These are phyloP conservation scores for Pollenia angustigena DNA, from an alignment of 2,888 invertebrate species.

Conservation along the genomic window DNA sequence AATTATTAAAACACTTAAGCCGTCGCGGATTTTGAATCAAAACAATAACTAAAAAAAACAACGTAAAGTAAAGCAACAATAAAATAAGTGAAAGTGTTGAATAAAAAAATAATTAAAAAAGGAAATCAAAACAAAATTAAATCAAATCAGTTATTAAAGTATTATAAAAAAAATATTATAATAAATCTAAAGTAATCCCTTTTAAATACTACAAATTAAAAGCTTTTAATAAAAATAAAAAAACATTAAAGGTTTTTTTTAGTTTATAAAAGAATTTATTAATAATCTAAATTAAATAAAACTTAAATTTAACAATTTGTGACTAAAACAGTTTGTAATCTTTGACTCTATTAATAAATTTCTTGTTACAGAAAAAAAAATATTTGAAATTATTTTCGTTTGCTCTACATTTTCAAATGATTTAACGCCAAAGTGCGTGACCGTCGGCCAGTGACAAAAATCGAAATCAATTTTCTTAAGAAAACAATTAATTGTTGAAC, in stretches of 20 bases:
- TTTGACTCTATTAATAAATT: not conserved
- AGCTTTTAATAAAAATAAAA: constrained; percentile 13
- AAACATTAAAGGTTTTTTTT: not conserved
- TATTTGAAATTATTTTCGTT: not conserved
- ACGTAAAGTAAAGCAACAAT: constrained; percentile 51
- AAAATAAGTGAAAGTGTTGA: constrained; percentile 68
- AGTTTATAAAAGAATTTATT: constrained; percentile 70
- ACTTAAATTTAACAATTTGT: constrained; percentile 15
- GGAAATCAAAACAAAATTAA: constrained; percentile 54
- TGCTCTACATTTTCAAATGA: constrained; percentile 70
- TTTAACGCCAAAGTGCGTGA: constrained; percentile 78
- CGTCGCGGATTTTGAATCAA: constrained; percentile 78
- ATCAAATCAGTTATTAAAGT: constrained; percentile 35
- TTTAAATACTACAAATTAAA: constrained; percentile 36
- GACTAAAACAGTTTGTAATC: constrained; percentile 1
- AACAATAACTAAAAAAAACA: constrained; percentile 63
- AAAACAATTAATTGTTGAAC: constrained; percentile 45
- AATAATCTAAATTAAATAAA: constrained; percentile 58
- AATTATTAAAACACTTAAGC: constrained; percentile 82
- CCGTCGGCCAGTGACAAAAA: constrained; percentile 75
- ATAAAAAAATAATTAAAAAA: constrained; percentile 34
- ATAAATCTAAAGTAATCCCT: constrained; percentile 43
- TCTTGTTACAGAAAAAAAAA: not conserved
- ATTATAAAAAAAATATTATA: constrained; percentile 40
- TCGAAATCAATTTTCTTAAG: constrained; percentile 51